Evolutionary conservation across 1,140 invertebrate genomes (phyloP), one percentile per base, ranked within the genome.

Genomic region (Nephila pilipes): DNA sequence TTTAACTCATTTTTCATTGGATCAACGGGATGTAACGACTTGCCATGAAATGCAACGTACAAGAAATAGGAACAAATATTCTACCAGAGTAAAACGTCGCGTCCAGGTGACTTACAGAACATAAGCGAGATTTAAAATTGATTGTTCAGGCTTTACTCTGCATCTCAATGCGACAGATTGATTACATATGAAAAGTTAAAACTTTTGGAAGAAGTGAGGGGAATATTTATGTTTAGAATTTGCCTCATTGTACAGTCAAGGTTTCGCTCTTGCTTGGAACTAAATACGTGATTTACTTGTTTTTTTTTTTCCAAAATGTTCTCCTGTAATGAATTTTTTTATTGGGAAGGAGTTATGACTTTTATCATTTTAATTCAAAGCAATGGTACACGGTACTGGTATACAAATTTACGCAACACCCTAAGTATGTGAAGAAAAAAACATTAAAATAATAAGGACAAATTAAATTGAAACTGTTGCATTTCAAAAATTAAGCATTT

Each of bases 1-100:
- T 29, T 87, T 36, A 54, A 60, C 58, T 60, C 85, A 87, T 58
- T 58, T 87, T 58, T 87, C 58, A 60, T 87, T 36, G 22, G 16
- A 87, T 60, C 12, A 22, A 0, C 8, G 14, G 65, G 65, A 75
- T 75, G 4, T 75, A 75, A 36, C 1, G 29, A 75, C 18, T 75
- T 75, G 32, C 10, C 29, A 75, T 75, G 69, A 75, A 18, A 75
- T 20, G 69, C 69, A 32, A 20, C 16, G 14, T 36, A 75, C 32
- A 75, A 18, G 32, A 75, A 32, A 20, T 75, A 75, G 25, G 29
- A 29, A 75, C 69, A 18, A 75, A 75, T 75, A 75, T 18, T 32
- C 14, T 32, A 5, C 18, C 29, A 75, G 12, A 32, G 29, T 75
- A 20, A 75, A 75, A 75, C 32, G 16, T 16, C 69, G 32, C 69